phyloP scores from a whole-genome alignment of 2,113 vertebrate species.

The Xenopus laevis region DNA sequence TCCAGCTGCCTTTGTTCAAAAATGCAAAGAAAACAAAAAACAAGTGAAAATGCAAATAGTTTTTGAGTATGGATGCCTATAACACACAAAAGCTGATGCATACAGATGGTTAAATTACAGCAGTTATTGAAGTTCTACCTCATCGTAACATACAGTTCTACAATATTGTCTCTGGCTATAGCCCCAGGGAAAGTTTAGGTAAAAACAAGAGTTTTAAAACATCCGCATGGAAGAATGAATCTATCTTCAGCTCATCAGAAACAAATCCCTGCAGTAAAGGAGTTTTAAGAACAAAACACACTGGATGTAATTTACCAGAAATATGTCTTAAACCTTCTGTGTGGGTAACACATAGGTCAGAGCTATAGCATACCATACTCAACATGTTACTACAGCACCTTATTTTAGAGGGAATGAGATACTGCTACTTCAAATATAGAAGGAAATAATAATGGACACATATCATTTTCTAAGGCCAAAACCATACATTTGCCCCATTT shows the following conservation, averaged over 20 bases:
- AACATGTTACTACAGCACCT: too few relatives aligned
- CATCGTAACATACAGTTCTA: slow-evolving; percentile 10
- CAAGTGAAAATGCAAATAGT: too few relatives aligned
- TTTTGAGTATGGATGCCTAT: too few relatives aligned
- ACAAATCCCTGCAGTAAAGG: slow-evolving; percentile 7
- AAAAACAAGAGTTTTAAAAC: slow-evolving; percentile 41
- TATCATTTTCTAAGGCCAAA: too few relatives aligned
- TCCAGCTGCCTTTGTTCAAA: too few relatives aligned
- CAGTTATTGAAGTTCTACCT: neutral
- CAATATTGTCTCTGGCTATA: slow-evolving; percentile 25
- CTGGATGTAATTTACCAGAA: slow-evolving; percentile 11
- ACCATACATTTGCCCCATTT: too few relatives aligned
- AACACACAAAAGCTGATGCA: too few relatives aligned
- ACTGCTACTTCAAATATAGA: too few relatives aligned
- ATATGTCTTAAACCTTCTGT: slow-evolving; percentile 12
- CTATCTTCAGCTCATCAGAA: slow-evolving; percentile 39
- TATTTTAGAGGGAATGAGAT: too few relatives aligned
- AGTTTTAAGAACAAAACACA: slow-evolving; percentile 15
- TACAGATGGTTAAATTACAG: too few relatives aligned
- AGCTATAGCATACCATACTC: neutral
- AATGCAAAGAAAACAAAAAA: too few relatives aligned
- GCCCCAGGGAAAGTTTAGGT: slow-evolving; percentile 34
- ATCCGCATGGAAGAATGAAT: slow-evolving; percentile 38
- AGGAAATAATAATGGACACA: too few relatives aligned
- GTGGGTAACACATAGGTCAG: slow-evolving; percentile 30